Base-by-base conservation (phyloP, 2,797 vertebrate genomes). In the Anableps anableps region DNA sequence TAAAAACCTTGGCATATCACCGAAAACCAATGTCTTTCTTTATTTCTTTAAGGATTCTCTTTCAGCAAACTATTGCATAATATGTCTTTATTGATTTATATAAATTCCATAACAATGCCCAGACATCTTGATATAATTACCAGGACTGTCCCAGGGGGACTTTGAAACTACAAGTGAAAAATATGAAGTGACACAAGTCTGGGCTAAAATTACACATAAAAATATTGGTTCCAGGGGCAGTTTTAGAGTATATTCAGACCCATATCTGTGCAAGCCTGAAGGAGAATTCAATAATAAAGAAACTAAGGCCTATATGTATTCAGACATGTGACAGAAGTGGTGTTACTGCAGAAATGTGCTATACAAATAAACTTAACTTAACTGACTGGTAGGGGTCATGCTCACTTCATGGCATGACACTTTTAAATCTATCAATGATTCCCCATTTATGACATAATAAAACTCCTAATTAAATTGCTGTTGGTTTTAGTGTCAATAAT, bases 101-200 rank as follows among this genome's bases (percentile, higher is more conserved):
- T 14, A 77, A 77, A 70, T 19, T 77, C 29, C 5, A 74, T 19
- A 21, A 53, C 50, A 72, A 72, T 41, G 51, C 47, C 53, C 21
- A 29, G 23, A 70, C 74, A 71, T 55, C 21, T 75, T 79, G 29
- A 74, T 29, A 45, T 48, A 66, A 23, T 78, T 70, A 78, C 43
- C 19, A 64, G 23, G 19, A 38, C 38, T 3, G 70, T 76, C 70
- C 50, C 58, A 19, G 16, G 41, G 16, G 70, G 66, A 23, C 8
- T 76, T 62, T 41, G 53, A 71, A 36, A 78, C 45, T 19, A 58
- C 43, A 60, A 74, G 74, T 48, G 38, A 73, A 38, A 80, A 77
- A 50, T 75, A 13, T 36, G 17, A 76, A 29, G 29, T 47, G 5
- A 70, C 66, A n/a, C 5, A 23, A 43, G 38, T n/a, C 38, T 16